These are phyloP conservation scores for Spilogale gracilis DNA, from an alignment of 2,113 vertebrate species.

Conservation along the genomic window DNA sequence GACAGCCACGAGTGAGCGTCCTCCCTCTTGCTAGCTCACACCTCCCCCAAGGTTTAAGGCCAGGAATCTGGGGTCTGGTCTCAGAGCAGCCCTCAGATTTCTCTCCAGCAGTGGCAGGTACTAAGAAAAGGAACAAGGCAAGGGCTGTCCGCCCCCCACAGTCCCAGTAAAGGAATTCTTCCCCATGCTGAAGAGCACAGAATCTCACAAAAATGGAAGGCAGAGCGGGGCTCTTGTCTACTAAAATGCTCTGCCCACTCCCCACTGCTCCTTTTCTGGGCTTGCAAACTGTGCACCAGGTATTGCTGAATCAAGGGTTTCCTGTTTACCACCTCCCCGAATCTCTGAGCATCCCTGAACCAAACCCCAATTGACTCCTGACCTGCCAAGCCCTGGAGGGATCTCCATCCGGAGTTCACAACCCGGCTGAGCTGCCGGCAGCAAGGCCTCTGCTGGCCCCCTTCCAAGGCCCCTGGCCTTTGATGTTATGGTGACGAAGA, in stretches of 20 bases:
- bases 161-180: not conserved
- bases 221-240: not conserved
- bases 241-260: not conserved
- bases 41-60: not conserved
- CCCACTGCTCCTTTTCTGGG: not conserved
- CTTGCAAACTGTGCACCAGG: slow-evolving; percentile 26
- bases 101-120: not conserved
- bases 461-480: not conserved
- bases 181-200: not conserved
- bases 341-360: slow-evolving; percentile 37
- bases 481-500: not conserved
- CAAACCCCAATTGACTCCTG: slow-evolving; percentile 22
- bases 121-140: not conserved
- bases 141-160: too few species aligned
- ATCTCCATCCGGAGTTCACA: not conserved
- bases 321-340: slow-evolving; percentile 62
- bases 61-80: not conserved
- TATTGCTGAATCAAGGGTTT: slow-evolving; percentile 44
- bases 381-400: slow-evolving; percentile 29
- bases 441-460: not conserved
- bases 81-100: not conserved
- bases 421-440: not conserved
- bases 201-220: not conserved
- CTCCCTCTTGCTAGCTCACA: not conserved
- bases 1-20: not conserved